These are phyloP conservation scores for Metacarcinus magister DNA, from an alignment of 2,888 invertebrate species.

Conservation along the genomic window DNA sequence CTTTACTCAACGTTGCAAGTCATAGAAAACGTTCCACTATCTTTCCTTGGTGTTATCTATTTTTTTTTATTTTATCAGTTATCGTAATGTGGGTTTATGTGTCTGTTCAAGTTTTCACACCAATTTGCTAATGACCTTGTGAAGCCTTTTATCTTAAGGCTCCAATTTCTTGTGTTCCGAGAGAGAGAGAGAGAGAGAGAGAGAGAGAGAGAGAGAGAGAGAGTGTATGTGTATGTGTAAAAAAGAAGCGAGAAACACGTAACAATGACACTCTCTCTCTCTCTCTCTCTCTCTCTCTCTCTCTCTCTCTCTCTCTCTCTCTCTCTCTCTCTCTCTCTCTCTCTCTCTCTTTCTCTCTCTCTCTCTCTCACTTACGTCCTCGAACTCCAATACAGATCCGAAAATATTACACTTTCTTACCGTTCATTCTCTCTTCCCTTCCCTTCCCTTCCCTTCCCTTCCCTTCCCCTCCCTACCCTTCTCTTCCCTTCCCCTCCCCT, in stretches of 20 bases:
- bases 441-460: background rate
- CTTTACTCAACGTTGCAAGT: too few species aligned
- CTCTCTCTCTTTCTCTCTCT: conserved; percentile 23
- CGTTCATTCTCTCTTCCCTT: background rate
- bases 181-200: too few species aligned
- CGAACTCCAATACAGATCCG: background rate
- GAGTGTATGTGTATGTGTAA: background rate
- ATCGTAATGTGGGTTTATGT: background rate
- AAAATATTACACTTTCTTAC: too few species aligned
- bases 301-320: background rate
- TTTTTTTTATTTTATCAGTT: background rate
- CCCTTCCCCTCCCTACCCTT: background rate
- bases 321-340: background rate
- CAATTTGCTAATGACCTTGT: background rate
- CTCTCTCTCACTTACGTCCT: background rate
- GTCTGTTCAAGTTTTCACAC: background rate
- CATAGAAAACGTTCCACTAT: too few species aligned
- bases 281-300: conserved; percentile 31
- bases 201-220: too few species aligned
- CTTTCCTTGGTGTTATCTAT: background rate
- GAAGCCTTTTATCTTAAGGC: background rate
- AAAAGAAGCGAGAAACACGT: background rate
- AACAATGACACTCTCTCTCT: background rate
- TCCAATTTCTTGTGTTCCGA: background rate
- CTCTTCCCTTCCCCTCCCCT: too few species aligned